phyloP scores from a whole-genome alignment of 2,888 invertebrate genomes.

The Sipunculus nudus region DNA sequence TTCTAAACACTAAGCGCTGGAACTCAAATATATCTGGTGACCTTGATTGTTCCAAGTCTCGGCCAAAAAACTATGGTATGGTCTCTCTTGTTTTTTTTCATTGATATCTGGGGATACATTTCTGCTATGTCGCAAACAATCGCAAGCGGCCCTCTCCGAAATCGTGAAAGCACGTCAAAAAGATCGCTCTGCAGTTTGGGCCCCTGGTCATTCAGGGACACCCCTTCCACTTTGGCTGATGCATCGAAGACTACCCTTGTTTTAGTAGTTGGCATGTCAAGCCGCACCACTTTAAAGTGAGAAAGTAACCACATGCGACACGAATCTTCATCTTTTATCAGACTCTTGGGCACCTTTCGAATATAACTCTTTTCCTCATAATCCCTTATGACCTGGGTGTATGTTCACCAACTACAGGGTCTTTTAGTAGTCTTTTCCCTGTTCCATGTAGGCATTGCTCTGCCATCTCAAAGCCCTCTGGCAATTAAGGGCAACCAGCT shows the following conservation, averaged over 20 bases:
- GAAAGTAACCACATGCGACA: constrained; percentile 39
- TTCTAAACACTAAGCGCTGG: constrained; percentile 33
- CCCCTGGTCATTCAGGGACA: constrained; percentile 32
- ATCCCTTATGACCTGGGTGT: constrained; percentile 17
- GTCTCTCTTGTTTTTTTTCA: constrained; percentile 4
- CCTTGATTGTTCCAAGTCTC: neutral
- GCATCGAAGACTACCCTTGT: constrained; percentile 39
- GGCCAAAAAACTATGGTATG: constrained; percentile 17
- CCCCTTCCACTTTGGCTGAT: constrained; percentile 19
- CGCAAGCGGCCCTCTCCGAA: constrained; percentile 12
- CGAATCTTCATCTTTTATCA: neutral
- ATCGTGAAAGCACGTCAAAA: constrained; percentile 25
- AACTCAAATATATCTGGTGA: constrained; percentile 29
- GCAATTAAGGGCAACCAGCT: constrained; percentile 3
- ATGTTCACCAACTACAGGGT: constrained; percentile 13
- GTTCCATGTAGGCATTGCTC: constrained; percentile 16
- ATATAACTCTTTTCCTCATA: constrained; percentile 33
- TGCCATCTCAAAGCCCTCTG: constrained; percentile 23
- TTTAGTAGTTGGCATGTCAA: constrained; percentile 27
- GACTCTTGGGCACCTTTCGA: constrained; percentile 4
- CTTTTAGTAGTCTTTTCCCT: constrained; percentile 23
- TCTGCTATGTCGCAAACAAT: constrained; percentile 29
- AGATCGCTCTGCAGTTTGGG: constrained; percentile 40
- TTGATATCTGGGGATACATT: constrained; percentile 15
- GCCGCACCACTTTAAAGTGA: constrained; percentile 31